Percentiles rank a stretch among this genome's conserved stretches.
These are phyloP conservation scores for Trogon melanurus DNA, from an alignment of 2,113 vertebrate species.

Conservation along the genomic window DNA sequence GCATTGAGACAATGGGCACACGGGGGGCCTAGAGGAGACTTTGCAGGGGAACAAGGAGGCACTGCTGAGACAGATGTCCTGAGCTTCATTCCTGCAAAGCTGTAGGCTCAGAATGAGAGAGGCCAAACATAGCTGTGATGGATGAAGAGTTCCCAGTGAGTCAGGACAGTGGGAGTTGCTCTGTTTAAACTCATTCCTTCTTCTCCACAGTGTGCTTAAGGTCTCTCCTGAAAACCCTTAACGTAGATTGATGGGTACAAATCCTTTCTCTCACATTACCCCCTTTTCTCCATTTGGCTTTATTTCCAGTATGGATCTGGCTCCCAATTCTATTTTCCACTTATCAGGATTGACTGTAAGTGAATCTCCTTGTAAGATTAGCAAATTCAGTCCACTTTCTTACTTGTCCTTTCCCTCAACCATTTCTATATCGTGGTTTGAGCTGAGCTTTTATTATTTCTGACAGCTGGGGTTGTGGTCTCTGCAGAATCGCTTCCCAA, in stretches of 20 bases:
- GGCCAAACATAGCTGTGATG: background rate
- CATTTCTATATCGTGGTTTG: background rate
- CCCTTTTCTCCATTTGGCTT: background rate
- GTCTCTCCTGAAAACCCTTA: background rate
- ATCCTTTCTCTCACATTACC: background rate
- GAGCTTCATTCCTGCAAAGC: background rate
- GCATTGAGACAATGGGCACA: background rate
- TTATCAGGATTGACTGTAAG: background rate
- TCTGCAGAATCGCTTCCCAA: slow-evolving; percentile 19
- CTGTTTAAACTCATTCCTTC: background rate
- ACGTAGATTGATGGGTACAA: background rate
- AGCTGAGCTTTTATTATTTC: slow-evolving; percentile 20
- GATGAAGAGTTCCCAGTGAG: background rate
- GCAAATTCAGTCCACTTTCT: slow-evolving; percentile 8
- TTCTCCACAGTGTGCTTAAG: background rate
- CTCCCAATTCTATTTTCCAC: background rate
- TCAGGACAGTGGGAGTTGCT: background rate
- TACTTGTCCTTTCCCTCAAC: background rate
- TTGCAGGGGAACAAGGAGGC: background rate
- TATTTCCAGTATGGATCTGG: background rate
- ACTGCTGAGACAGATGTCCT: background rate
- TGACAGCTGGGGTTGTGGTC: slow-evolving; percentile 21
- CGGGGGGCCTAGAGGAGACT: background rate
- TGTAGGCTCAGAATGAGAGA: background rate
- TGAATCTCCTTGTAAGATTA: slow-evolving; percentile 5